These are phyloP conservation scores for Pangasius mekongensis DNA, from an alignment of 2,797 vertebrate genomes.

Conservation along the genomic window DNA sequence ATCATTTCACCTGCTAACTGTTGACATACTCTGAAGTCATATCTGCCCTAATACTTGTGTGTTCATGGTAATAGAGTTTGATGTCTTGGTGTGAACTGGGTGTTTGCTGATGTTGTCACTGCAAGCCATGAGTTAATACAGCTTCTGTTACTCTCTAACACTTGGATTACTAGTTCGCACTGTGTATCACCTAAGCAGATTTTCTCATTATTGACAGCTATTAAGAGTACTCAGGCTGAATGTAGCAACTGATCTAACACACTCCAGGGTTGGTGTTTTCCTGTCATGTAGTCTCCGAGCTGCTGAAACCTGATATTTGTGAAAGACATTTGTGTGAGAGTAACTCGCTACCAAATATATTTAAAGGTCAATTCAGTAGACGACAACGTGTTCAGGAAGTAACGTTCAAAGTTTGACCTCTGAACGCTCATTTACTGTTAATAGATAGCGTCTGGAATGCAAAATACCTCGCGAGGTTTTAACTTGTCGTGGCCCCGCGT, in stretches of 20 bases:
- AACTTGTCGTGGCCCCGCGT: slow-evolving; percentile 49
- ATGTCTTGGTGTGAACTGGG: not conserved
- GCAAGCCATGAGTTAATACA: not conserved
- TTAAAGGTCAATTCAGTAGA: not conserved
- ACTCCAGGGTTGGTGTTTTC: not conserved
- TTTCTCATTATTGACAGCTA: not conserved
- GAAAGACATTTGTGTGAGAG: not conserved
- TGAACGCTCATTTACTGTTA: not conserved
- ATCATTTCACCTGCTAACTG: not conserved
- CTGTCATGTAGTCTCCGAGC: not conserved
- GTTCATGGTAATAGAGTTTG: not conserved
- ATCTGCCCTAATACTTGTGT: not conserved
- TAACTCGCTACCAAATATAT: no score
- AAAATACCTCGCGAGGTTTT: slow-evolving; percentile 61
- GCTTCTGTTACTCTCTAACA: not conserved
- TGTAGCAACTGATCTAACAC: not conserved
- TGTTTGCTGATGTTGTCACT: not conserved
- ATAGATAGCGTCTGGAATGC: slow-evolving; percentile 36
- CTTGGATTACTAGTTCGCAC: not conserved
- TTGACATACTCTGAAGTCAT: not conserved
- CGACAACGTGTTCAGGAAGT: not conserved
- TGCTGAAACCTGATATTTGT: not conserved
- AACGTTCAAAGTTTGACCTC: not conserved
- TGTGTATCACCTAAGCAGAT: not conserved
- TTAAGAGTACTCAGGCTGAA: not conserved